Conservation (phyloP, 2,888 invertebrate species). For the Drosophila heteroneura region DNA sequence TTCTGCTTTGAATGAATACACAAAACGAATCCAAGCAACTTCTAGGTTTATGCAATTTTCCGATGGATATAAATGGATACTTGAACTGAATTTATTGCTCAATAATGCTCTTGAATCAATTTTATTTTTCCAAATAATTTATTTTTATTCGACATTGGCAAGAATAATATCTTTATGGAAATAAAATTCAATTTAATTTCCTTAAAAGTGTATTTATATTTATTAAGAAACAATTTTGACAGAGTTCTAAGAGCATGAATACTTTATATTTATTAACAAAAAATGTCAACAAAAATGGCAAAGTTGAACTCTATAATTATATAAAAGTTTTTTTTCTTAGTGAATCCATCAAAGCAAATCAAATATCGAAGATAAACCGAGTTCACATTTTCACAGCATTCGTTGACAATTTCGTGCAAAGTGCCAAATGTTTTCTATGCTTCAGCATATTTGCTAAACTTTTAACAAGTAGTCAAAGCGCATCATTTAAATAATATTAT, state of each 20-base stretch:
- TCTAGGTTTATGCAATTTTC: neutral
- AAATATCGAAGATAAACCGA: neutral
- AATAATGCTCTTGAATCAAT: neutral
- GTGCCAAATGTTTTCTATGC: neutral
- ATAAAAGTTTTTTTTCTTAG: neutral
- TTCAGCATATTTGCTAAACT: neutral
- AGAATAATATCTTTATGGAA: neutral
- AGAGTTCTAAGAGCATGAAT: too few relatives aligned
- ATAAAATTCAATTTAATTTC: neutral
- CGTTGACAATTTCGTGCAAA: neutral
- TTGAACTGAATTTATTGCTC: neutral
- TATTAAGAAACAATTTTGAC: neutral
- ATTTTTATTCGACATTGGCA: neutral
- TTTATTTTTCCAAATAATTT: neutral
- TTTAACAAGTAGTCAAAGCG: slow-evolving; percentile 4
- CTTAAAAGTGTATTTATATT: neutral
- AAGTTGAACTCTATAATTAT: neutral
- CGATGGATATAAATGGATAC: neutral
- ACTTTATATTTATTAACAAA: too few relatives aligned
- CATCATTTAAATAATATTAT: slow-evolving; percentile 15
- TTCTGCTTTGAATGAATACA: neutral
- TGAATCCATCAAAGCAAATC: neutral
- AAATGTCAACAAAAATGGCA: too few relatives aligned
- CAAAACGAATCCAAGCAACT: neutral
- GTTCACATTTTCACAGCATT: neutral